Conservation (phyloP, 2,888 invertebrate species). For the Cerceris rybyensis region DNA sequence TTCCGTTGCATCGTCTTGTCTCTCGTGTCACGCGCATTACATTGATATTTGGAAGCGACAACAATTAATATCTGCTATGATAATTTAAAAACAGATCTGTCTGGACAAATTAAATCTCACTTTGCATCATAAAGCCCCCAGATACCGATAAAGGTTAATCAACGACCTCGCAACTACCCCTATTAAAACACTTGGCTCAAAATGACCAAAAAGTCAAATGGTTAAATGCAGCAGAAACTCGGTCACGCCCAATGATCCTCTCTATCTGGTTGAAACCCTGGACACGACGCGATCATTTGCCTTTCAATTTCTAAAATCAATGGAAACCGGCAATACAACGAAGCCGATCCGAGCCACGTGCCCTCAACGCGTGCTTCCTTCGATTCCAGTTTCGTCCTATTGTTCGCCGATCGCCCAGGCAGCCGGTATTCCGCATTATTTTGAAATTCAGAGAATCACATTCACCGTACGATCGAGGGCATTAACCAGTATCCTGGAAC, state of each 20-base stretch:
- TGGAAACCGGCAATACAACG: too few species aligned
- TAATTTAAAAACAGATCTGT: too few species aligned
- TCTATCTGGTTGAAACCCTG: too few species aligned
- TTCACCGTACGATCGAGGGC: conserved; percentile 32
- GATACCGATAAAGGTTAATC: background rate
- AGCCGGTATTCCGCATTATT: conserved; percentile 1
- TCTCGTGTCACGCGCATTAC: background rate
- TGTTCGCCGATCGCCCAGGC: background rate
- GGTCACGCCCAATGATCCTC: background rate
- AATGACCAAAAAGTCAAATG: background rate
- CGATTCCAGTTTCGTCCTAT: background rate
- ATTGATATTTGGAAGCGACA: too few species aligned
- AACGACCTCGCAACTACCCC: background rate
- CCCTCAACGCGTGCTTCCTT: too few species aligned
- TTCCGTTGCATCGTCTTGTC: conserved; percentile 22
- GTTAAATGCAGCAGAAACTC: background rate
- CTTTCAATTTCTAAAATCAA: too few species aligned
- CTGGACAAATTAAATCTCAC: too few species aligned
- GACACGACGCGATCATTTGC: too few species aligned
- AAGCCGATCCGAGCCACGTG: too few species aligned
- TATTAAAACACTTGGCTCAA: background rate
- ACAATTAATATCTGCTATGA: too few species aligned
- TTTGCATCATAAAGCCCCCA: too few species aligned
- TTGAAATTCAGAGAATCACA: conserved; percentile 21
- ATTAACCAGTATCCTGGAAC: conserved; percentile 30